phyloP scores from a whole-genome alignment of 2,113 vertebrate species.

The Lasiurus cinereus region DNA sequence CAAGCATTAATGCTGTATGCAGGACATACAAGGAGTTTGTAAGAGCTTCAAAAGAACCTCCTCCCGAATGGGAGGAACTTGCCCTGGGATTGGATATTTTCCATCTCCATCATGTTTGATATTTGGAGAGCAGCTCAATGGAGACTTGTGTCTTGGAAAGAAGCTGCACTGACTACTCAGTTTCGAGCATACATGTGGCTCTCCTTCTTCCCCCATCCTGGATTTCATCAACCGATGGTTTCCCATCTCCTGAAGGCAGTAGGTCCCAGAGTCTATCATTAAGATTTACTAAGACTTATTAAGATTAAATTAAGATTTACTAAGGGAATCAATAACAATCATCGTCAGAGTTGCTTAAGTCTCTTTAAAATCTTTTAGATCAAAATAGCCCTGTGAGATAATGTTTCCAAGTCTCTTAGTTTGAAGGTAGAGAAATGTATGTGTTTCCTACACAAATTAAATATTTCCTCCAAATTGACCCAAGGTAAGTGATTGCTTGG shows the following conservation, averaged over 20 bases:
- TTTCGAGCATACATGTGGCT: neutral
- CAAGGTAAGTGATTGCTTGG: neutral
- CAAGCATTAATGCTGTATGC: neutral
- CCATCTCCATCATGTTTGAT: neutral
- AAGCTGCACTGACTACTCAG: neutral
- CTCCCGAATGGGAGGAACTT: neutral
- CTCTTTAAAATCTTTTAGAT: conserved; percentile 34
- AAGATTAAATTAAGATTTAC: neutral
- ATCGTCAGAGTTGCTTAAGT: neutral
- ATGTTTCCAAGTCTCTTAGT: conserved; percentile 7
- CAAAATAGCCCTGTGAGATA: neutral
- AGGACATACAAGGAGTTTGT: no score
- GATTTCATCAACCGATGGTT: neutral
- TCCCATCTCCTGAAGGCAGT: neutral
- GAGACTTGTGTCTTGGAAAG: neutral
- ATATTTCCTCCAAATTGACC: neutral
- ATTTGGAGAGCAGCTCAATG: neutral
- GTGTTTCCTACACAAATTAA: conserved; percentile 26
- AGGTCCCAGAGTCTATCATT: neutral
- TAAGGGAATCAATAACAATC: conserved; percentile 6
- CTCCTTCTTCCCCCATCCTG: neutral
- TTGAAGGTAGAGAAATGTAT: neutral
- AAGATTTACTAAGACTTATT: neutral
- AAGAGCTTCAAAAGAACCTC: neutral
- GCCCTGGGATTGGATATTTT: neutral